Conservation (phyloP, 2,797 vertebrate species). For the Dallia pectoralis region DNA sequence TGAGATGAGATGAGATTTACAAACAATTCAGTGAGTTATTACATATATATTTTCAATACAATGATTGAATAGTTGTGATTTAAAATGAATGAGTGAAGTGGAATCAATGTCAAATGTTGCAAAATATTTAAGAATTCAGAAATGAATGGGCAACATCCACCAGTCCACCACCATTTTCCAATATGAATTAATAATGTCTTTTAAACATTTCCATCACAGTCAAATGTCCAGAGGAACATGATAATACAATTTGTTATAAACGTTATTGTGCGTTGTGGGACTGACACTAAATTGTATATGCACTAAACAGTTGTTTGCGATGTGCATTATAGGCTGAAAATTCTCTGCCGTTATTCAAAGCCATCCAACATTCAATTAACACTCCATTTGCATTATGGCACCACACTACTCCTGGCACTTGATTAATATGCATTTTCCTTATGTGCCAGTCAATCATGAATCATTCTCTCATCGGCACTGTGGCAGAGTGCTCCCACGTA, state of each 20-base stretch:
- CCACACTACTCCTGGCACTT: constrained; percentile 55
- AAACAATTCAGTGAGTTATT: too few relatives aligned
- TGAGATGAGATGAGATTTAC: too few relatives aligned
- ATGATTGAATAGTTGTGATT: too few relatives aligned
- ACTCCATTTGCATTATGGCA: constrained; percentile 75
- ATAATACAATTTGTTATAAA: constrained; percentile 8
- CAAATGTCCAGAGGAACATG: constrained; percentile 24
- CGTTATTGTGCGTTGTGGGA: constrained; percentile 19
- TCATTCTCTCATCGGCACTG: constrained; percentile 56
- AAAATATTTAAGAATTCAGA: background rate
- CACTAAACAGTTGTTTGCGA: constrained; percentile 49
- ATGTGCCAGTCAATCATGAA: constrained; percentile 74
- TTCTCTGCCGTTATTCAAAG: constrained; percentile 71
- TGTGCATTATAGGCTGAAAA: constrained; percentile 69
- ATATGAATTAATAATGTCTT: constrained; percentile 33
- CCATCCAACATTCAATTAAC: constrained; percentile 76
- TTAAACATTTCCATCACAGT: constrained; percentile 37
- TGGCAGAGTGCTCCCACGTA: constrained; percentile 39
- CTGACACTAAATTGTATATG: constrained; percentile 24
- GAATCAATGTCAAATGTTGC: background rate
- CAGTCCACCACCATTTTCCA: constrained; percentile 25
- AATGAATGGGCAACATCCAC: background rate
- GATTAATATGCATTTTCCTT: constrained; percentile 70
- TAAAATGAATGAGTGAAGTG: background rate
- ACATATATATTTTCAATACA: too few relatives aligned